Conservation (phyloP, 2,797 vertebrate genomes). For the Ptychadena robeensis region DNA sequence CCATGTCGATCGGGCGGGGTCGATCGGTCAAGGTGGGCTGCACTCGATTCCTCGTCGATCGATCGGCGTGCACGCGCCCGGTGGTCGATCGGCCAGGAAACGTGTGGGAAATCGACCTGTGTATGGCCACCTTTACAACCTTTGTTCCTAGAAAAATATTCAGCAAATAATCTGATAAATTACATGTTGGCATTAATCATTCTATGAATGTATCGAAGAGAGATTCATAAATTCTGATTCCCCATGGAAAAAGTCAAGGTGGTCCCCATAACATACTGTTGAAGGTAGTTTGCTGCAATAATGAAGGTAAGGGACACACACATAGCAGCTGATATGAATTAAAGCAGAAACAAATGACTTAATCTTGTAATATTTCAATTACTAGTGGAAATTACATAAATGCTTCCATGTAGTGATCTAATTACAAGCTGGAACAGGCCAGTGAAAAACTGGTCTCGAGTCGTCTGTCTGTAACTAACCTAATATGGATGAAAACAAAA, state of each 20-base stretch:
- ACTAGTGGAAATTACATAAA: slow-evolving; percentile 47
- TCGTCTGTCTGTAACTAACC: not conserved
- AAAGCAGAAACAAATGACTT: slow-evolving; percentile 13
- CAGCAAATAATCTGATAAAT: too few relatives aligned
- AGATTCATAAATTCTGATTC: not conserved
- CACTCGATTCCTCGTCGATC: too few relatives aligned
- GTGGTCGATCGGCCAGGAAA: too few relatives aligned
- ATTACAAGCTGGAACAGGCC: slow-evolving; percentile 24
- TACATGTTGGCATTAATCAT: not conserved
- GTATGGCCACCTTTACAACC: too few relatives aligned
- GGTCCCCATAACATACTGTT: not conserved
- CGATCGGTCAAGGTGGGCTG: too few relatives aligned
- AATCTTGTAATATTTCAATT: slow-evolving; percentile 34
- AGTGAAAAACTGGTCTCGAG: not conserved
- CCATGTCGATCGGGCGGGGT: too few relatives aligned
- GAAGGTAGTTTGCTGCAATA: not conserved
- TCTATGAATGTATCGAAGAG: not conserved
- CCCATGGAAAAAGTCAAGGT: not conserved
- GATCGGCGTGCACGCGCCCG: too few relatives aligned
- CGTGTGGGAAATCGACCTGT: too few relatives aligned
- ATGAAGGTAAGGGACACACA: not conserved
- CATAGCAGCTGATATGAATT: slow-evolving; percentile 24
- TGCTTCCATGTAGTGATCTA: slow-evolving; percentile 46
- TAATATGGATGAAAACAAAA: not conserved
- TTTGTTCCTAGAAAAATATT: not conserved